These are phyloP conservation scores for Picus viridis DNA, from an alignment of 2,797 vertebrate genomes.

Conservation along the genomic window DNA sequence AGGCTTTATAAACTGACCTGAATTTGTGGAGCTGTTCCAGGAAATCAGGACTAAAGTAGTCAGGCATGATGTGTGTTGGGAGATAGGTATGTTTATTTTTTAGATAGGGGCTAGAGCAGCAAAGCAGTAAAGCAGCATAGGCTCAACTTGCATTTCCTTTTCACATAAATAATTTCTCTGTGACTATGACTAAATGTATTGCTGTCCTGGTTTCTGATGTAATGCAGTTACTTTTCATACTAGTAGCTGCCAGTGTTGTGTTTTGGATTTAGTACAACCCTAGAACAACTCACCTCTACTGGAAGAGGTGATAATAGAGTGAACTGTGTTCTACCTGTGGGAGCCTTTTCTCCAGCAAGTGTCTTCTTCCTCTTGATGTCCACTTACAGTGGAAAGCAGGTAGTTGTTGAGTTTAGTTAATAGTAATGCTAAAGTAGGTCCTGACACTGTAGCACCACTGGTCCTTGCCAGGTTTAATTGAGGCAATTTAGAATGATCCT, in stretches of 20 bases:
- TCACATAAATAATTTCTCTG: background rate
- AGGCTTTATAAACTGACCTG: slow-evolving; percentile 61
- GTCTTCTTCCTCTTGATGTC: background rate
- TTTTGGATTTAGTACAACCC: background rate
- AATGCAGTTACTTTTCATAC: background rate
- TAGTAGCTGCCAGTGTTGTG: background rate
- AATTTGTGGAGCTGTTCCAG: slow-evolving; percentile 39
- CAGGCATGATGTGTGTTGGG: slow-evolving; percentile 32
- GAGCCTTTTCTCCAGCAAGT: background rate
- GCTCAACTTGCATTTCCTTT: background rate
- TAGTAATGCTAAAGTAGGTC: background rate
- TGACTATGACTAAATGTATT: background rate
- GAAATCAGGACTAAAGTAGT: slow-evolving; percentile 46
- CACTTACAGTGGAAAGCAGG: too few relatives aligned
- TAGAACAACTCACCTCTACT: background rate
- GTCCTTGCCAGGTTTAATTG: background rate
- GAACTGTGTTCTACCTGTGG: background rate
- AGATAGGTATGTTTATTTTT: slow-evolving; percentile 13
- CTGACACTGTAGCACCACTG: background rate
- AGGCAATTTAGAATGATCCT: background rate
- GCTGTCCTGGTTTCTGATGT: background rate
- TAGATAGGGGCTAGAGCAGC: background rate
- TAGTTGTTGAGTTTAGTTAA: background rate
- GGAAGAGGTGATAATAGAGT: background rate
- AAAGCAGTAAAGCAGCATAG: background rate